Percentiles rank a stretch among this genome's conserved stretches.
These are phyloP conservation scores for Uropsilus gracilis DNA, from an alignment of 2,113 vertebrate species.

Conservation along the genomic window DNA sequence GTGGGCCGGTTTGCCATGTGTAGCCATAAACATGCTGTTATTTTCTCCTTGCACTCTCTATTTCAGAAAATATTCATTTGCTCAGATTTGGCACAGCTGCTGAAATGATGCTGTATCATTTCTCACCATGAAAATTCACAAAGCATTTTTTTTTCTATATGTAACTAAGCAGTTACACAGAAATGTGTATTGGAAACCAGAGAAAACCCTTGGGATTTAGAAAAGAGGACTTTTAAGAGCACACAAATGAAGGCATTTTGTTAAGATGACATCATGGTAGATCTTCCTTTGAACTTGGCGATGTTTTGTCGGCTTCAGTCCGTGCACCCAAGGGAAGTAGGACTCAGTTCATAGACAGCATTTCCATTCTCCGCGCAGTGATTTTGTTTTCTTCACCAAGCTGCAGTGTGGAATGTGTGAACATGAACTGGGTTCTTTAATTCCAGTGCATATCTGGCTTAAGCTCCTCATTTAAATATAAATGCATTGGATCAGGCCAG, in stretches of 20 bases:
- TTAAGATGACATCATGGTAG: background rate
- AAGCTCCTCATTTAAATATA: slow-evolving; percentile 7
- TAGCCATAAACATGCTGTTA: slow-evolving; percentile 56
- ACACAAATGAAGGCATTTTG: background rate
- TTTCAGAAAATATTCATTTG: slow-evolving; percentile 65
- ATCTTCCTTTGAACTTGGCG: slow-evolving; percentile 6
- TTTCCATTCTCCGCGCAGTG: background rate
- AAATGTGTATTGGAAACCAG: background rate
- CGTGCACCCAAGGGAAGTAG: background rate
- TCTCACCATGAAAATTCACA: slow-evolving; percentile 63
- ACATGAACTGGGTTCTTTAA: background rate
- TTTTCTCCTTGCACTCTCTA: slow-evolving; percentile 36
- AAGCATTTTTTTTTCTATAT: slow-evolving; percentile 43
- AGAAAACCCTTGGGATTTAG: slow-evolving; percentile 42
- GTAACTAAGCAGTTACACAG: slow-evolving; percentile 27
- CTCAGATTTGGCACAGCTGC: slow-evolving; percentile 60
- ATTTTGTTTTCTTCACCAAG: background rate
- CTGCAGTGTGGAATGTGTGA: background rate
- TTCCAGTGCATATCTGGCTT: background rate
- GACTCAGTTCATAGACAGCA: background rate
- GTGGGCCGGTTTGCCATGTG: slow-evolving; percentile 24
- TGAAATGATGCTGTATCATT: slow-evolving; percentile 60
- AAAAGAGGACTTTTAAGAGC: slow-evolving; percentile 13
- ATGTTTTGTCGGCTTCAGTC: background rate
- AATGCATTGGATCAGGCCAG: background rate